Conservation (phyloP, 64 coral and sea anemone species). For the Stylophora pistillata region DNA sequence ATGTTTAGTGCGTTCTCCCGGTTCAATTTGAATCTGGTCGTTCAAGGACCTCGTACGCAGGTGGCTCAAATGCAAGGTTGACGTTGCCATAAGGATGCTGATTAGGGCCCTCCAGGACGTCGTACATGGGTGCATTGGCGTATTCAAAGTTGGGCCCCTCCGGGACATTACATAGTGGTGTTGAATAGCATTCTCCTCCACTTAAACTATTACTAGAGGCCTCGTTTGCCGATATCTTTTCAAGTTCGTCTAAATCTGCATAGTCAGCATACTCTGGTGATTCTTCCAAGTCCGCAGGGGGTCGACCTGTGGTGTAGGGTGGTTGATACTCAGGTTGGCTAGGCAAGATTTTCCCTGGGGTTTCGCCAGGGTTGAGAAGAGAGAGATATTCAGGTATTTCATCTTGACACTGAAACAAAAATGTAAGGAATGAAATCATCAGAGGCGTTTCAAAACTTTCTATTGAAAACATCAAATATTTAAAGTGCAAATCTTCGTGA, state of each 20-base stretch:
- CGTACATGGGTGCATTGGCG: neutral
- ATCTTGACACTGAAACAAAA: neutral
- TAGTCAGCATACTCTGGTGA: conserved; percentile 25
- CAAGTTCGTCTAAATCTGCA: conserved; percentile 39
- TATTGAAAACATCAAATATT: too few species aligned
- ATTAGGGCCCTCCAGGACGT: conserved; percentile 35
- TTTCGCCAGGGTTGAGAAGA: conserved; percentile 11
- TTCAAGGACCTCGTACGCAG: conserved; percentile 24
- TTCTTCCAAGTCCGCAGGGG: conserved; percentile 1
- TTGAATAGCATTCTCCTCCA: neutral
- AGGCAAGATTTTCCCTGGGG: neutral
- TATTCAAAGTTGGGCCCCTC: neutral
- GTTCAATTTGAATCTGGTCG: conserved; percentile 13
- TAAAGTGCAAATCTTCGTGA: too few species aligned
- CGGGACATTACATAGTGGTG: conserved; percentile 8
- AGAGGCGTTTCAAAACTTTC: too few species aligned
- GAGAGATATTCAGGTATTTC: conserved; percentile 14
- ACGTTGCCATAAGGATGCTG: neutral
- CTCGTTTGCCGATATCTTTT: conserved; percentile 16
- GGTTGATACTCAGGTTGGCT: conserved; percentile 27
- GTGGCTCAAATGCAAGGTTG: neutral
- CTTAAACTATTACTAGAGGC: neutral
- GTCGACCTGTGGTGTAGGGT: conserved; percentile 21
- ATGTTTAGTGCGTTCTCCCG: too few species aligned
- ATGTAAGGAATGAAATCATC: too few species aligned